phyloP scores from a whole-genome alignment of 2,888 invertebrate species.

The Dasysyrphus albostriatus region DNA sequence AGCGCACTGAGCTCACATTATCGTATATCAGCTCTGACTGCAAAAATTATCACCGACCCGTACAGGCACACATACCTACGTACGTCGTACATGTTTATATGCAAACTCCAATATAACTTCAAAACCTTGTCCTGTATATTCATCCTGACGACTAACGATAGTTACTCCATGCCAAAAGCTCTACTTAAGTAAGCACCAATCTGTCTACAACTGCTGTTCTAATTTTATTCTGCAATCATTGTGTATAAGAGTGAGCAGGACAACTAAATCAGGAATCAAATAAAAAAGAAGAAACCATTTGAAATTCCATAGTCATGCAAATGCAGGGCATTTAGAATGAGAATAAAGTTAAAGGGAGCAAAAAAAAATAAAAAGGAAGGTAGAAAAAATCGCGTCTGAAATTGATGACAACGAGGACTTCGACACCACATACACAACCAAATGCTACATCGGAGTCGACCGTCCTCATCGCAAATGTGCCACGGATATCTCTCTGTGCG shows the following conservation, averaged over 20 bases:
- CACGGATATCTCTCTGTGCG: slow-evolving; percentile 56
- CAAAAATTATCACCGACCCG: slow-evolving; percentile 58
- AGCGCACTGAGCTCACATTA: slow-evolving; percentile 60
- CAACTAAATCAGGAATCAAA: slow-evolving; percentile 8
- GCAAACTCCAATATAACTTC: slow-evolving; percentile 16
- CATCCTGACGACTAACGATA: slow-evolving; percentile 18
- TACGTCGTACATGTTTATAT: not conserved
- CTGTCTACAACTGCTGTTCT: slow-evolving; percentile 67
- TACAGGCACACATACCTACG: slow-evolving; percentile 15
- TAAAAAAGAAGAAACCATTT: slow-evolving; percentile 28
- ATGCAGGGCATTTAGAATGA: slow-evolving; percentile 44
- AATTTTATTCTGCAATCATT: slow-evolving; percentile 52
- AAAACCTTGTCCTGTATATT: slow-evolving; percentile 57
- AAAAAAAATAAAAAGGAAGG: not conserved
- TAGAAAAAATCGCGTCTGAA: slow-evolving; percentile 35
- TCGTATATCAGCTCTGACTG: slow-evolving; percentile 68
- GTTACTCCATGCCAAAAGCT: slow-evolving; percentile 50
- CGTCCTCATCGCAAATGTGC: slow-evolving; percentile 59
- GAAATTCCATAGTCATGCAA: slow-evolving; percentile 69
- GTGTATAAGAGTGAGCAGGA: slow-evolving; percentile 5
- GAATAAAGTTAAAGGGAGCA: slow-evolving; percentile 22
- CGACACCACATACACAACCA: slow-evolving; percentile 55
- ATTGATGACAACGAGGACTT: slow-evolving; percentile 71
- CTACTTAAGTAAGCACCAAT: slow-evolving; percentile 66
- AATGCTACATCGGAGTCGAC: slow-evolving; percentile 1